Base-by-base conservation (phyloP, 2,888 invertebrate species). In the Encarsia formosa region DNA sequence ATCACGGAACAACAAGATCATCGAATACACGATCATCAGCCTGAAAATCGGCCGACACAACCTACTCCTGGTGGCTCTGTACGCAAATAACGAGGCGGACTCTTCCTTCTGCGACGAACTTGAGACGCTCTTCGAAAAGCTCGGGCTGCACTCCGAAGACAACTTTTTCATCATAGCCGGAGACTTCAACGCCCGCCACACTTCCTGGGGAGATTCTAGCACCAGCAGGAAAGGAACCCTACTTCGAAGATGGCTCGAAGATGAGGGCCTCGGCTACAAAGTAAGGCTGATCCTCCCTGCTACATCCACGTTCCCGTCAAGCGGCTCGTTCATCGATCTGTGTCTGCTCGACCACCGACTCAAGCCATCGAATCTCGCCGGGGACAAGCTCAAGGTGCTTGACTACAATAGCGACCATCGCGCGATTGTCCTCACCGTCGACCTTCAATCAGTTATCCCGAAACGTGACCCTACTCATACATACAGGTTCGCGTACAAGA, bases 121-220 rank as follows among this genome's bases (percentile, higher is more conserved):
- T 2, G 22, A 24, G 5, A 5, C 13, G 5, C 4, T 23, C 13
- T 40, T 5, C 9, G 4, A 2, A 23, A 5, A 13, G 16, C 13
- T 6, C 8, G 16, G 24, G 15, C 22, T 40, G 2, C 4, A 13
- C 5, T 15, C 6, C 9, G n/a, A 13, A 3, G 22, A 44, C 16
- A 6, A 34, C 4, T 24, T 13, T 23, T 44, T 20, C 18, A 16
- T 44, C 2, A n/a, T 44, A n/a, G 44, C 44, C 0, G 44, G 44
- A 8, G 44, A 44, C 20, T 22, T 44, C 5, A 44, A 44, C 35
- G 44, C 44, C 8, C 20, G 34, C 2, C 31, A 31, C 15, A 34
- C 16, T 3, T 22, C 13, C 6, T 44, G 43, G 43, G 34, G 26
- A 20, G 34, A 44, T n/a, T 18, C 9, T 4, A 13, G 13, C 2